Evolutionary conservation across 1,140 invertebrate genomes (phyloP), one percentile per base, ranked within the genome.

Genomic region (Cephus cinctus): DNA sequence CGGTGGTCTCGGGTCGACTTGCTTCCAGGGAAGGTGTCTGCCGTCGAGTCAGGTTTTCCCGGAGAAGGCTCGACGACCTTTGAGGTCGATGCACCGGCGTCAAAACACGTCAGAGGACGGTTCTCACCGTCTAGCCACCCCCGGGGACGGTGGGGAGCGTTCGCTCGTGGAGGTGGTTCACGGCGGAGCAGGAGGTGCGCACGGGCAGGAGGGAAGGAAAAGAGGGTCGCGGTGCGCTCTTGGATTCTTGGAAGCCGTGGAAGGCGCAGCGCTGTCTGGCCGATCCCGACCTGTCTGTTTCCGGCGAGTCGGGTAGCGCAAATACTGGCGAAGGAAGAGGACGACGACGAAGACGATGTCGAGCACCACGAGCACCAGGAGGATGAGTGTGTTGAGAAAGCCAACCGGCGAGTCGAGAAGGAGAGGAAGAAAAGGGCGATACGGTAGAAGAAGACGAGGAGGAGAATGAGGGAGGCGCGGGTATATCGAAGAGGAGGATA

Each of bases 201-300:
- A 27, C 25, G 25, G 25, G 25, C 6, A 27, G 25, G n/a, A n/a
- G n/a, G n/a, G n/a, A n/a, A n/a, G 25, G 25, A n/a, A 27, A n/a
- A 6, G 25, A 27, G 25, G 50, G 41, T 42, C 41, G 19, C 12
- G 31, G 8, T 36, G 41, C 27, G 42, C 15, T 19, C 44, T 42
- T 35, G 34, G 49, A 52, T 76, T 76, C 72, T 50, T 53, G 58
- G 72, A 76, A 74, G 48, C 43, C 53, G 53, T 54, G 49, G 65
- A 57, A 73, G 73, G 72, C 73, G 73, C 72, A 73, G 72, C 52
- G 71, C 72, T 73, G 74, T 76, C 74, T 76, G 72, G 71, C 54
- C 54, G 50, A 58, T 48, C 52, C 51, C 47, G 52, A 62, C 64
- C 68, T 57, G 65, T 67, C 69, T 65, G 56, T 54, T 49, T 43